Percentiles rank a stretch among this genome's conserved stretches.
These are phyloP conservation scores for Brachylomia viminalis DNA, from an alignment of 2,888 invertebrate species.

Conservation along the genomic window DNA sequence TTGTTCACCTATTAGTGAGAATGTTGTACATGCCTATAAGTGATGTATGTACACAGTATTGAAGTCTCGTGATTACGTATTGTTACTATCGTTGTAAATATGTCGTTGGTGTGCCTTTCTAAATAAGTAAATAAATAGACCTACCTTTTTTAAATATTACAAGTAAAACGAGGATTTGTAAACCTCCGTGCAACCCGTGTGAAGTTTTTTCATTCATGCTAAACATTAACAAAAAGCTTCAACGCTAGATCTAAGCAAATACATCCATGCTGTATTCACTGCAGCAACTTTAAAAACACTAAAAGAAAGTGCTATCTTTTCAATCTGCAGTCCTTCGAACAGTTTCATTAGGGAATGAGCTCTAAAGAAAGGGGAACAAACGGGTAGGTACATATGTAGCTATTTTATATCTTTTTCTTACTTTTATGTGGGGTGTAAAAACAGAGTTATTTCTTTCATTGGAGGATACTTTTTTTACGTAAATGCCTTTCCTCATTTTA, in stretches of 20 bases:
- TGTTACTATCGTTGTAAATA: no score
- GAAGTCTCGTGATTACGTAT: no score
- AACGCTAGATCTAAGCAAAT: conserved; percentile 1
- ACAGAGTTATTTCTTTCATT: conserved; percentile 19
- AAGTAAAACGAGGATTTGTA: background rate
- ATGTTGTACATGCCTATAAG: no score
- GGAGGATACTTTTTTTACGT: background rate
- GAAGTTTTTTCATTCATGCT: background rate
- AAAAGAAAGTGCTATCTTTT: conserved; percentile 58
- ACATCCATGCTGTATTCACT: conserved; percentile 1
- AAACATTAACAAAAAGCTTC: conserved; percentile 3
- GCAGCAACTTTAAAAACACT: conserved; percentile 44
- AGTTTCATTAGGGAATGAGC: conserved; percentile 61
- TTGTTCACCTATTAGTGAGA: no score
- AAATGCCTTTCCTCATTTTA: background rate
- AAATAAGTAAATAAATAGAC: no score
- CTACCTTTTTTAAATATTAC: background rate
- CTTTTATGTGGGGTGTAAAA: conserved; percentile 37
- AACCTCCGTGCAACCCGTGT: background rate
- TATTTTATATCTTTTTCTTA: conserved; percentile 38
- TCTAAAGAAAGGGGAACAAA: conserved; percentile 35
- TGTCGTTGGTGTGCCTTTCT: no score
- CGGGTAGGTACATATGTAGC: conserved; percentile 14
- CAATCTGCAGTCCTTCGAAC: conserved; percentile 54
- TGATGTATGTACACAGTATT: no score